Evolutionary conservation across 2,113 vertebrate species (phyloP), one percentile per base, ranked within the genome.

Genomic region (Bagarius yarrelli): DNA sequence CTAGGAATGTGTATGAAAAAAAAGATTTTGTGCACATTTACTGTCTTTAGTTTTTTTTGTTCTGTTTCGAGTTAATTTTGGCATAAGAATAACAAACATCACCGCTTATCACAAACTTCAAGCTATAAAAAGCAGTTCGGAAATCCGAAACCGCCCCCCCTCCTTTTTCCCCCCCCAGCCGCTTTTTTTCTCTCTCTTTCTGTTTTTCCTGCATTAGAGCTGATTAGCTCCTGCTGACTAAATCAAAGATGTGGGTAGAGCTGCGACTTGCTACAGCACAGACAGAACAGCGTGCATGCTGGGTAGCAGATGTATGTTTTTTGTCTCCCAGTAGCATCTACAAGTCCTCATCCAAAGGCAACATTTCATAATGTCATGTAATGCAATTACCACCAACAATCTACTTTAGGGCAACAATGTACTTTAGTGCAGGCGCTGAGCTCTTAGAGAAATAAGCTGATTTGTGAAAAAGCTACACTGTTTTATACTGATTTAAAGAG

Each of bases 181-280:
- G 67, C 16, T 55, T n/a, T 15, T 52, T 72, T 69, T 84, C 4
- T 60, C 78, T 69, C 34, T 75, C 75, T 83, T 73, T 77, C 64
- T 59, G 70, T 85, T 73, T 82, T n/a, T 78, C 76, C 74, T 40
- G 40, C 85, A 81, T 78, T 82, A 81, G 78, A 77, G 82, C 73
- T 85, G 86, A 88, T 86, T 83, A 86, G 77, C 83, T 70, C 64
- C 83, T 70, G 84, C 82, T 84, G 81, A 40, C 72, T 78, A 75
- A 79, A 74, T 87, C 87, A 81, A 75, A 81, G 71, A 55, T 40
- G n/a, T 55, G 56, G 80, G 70, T 66, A 66, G 59, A 52, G 76
- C 76, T 81, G 77, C 84, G 85, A 89, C 87, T 85, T 77, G 77
- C 83, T 82, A 57, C 70, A 53, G 59, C 47, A 53, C 70, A 75